phyloP scores from a whole-genome alignment of 2,113 vertebrate species.

The Pseudorhombus dupliciocellatus region DNA sequence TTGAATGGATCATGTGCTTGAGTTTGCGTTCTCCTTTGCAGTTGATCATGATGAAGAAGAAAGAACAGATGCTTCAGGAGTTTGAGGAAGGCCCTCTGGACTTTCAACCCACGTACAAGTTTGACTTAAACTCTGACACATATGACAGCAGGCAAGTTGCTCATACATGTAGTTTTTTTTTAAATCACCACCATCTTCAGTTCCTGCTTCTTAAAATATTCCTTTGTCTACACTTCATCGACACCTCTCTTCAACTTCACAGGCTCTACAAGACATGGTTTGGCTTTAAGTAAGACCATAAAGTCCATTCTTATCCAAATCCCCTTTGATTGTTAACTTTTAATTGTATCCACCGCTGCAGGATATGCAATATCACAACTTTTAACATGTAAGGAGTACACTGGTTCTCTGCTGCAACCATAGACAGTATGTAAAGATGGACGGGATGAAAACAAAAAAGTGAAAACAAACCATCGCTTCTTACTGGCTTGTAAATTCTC shows the following conservation, averaged over 20 bases:
- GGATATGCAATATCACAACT: conserved; percentile 7
- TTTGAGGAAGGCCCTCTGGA: conserved; percentile 91
- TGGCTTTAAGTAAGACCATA: conserved; percentile 85
- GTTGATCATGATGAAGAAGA: conserved; percentile 91
- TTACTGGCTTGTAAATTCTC: too few relatives aligned
- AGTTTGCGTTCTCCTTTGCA: conserved; percentile 56
- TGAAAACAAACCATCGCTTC: background rate
- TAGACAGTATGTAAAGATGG: background rate
- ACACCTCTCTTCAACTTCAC: conserved; percentile 64
- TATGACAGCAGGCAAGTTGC: conserved; percentile 88
- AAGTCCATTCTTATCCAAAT: conserved; percentile 22
- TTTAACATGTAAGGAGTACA: conserved; percentile 28
- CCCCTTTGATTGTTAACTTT: background rate
- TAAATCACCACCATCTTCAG: background rate
- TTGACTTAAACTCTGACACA: conserved; percentile 87
- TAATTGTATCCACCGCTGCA: conserved; percentile 7
- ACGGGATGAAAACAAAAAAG: background rate
- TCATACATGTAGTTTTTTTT: background rate
- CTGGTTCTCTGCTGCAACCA: background rate
- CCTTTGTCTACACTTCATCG: conserved; percentile 12
- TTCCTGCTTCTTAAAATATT: background rate
- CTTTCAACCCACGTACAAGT: conserved; percentile 96
- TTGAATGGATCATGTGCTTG: background rate
- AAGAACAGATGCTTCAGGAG: conserved; percentile 84
- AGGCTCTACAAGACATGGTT: conserved; percentile 83